Base-by-base conservation (phyloP, 2,888 invertebrate species). In the Falcaria lacertinaria region DNA sequence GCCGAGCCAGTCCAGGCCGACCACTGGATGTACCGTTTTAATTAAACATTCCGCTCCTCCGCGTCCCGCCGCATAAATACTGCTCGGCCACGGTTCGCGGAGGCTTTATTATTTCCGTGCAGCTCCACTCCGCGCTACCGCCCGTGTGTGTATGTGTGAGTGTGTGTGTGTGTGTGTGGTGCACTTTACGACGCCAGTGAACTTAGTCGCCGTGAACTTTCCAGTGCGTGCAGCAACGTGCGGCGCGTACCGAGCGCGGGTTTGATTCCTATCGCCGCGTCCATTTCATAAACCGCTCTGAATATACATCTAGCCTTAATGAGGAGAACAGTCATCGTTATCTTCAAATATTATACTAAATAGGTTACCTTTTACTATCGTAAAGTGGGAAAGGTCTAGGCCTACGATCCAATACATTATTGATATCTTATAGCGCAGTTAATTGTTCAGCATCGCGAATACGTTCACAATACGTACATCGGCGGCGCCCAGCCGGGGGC, bases 21-120 rank as follows among this genome's bases (percentile, higher is more conserved):
- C 8, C 14, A 15, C 14, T 37, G 22, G 37, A 37, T 37, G 37
- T 37, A 37, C 37, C 37, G 37, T 37, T 37, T 37, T 37, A 37
- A 37, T 37, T 37, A 37, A 15, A 37, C 19, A 37, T 37, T 25
- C 25, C 22, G 37, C 19, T 28, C 19, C 28, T 28, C 28, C 28
- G 11, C 28, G 28, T 11, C 8, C 28, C 28, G 11, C 28, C 28
- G 28, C 28, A 28, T 28, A 28, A 28, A 28, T 28, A 28, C 28
- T 28, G 28, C 28, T 28, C 28, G 28, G 28, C 28, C 11, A 28
- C 28, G 28, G 7, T 28, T 17, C 13, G 35, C 35, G 19, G 14
- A 37, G 25, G 25, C 15, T 25, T 37, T 25, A 37, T 37, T 37
- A 37, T 37, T 37, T 37, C 37, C 37, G 22, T 36, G 22, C 36